Evolutionary conservation across 2,888 invertebrate genomes (phyloP), one percentile per base, ranked within the genome.

Genomic region (Shargacucullia verbasci): DNA sequence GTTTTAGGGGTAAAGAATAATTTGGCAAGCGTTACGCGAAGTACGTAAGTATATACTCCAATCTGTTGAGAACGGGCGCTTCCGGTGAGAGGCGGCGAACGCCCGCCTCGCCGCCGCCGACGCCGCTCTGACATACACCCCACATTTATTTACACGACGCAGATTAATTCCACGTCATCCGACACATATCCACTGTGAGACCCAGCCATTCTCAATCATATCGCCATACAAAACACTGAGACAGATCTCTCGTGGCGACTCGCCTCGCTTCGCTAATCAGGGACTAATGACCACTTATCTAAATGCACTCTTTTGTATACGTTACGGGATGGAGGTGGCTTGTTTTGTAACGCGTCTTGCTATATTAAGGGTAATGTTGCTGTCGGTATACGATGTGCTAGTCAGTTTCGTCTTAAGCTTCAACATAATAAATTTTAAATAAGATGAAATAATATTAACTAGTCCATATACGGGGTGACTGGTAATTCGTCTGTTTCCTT

Each of bases 111-210:
- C 57, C 80, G 81, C 79, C 81, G 74, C 79, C 80, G 74, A 73
- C 79, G 71, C 73, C 73, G 57, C 70, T 65, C 76, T 85, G 84
- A 88, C 86, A 86, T 87, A 91, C 87, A 81, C 81, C 82, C 79
- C 80, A 82, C 91, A 91, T 92, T 90, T 90, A 89, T 91, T 90
- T 87, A 86, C 85, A 80, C 84, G 91, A 90, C 91, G 71, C 82
- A 85, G 89, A 92, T 91, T 92, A 91, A 92, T 92, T 84, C 84
- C 71, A 77, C 83, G 85, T 87, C 88, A 89, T 89, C 86, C 84
- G 82, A 83, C 84, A 87, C 86, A 85, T 86, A 89, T 86, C 85
- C 80, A 86, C 81, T 78, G 71, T 65, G 73, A 79, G 76, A 76
- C 73, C 77, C 65, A 73, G 73, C 71, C 65, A 70, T 82, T 81